phyloP scores from a whole-genome alignment of 2,888 invertebrate genomes.

The Chymomyza fuscimana region DNA sequence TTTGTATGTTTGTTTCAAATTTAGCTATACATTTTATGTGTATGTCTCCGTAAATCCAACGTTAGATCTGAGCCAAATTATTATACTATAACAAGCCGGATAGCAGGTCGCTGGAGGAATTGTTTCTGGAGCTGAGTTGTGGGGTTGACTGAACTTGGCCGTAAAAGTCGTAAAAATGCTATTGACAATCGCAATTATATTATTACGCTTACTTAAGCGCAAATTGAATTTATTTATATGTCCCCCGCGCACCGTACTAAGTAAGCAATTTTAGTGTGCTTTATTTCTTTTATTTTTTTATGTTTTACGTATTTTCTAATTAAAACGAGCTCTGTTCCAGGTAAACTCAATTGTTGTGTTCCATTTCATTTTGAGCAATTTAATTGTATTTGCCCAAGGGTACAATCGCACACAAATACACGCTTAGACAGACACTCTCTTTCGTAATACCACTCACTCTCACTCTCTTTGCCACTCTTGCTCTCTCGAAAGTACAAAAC shows the following conservation, averaged over 20 bases:
- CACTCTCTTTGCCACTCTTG: not conserved
- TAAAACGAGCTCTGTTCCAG: constrained; percentile 31
- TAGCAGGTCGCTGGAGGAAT: not conserved
- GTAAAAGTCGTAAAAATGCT: not conserved
- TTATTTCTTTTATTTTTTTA: not conserved
- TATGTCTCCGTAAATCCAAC: constrained; percentile 20
- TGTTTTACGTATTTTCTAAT: constrained; percentile 30
- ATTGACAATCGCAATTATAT: constrained; percentile 9
- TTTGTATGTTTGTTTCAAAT: constrained; percentile 39
- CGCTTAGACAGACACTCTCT: not conserved
- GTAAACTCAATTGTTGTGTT: constrained; percentile 32
- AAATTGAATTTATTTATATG: constrained; percentile 7
- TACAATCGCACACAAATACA: constrained; percentile 1
- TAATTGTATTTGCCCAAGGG: constrained; percentile 54
- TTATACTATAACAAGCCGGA: not conserved
- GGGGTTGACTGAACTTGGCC: not conserved
- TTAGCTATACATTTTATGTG: constrained; percentile 34
- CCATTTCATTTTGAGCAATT: constrained; percentile 36
- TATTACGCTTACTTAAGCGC: constrained; percentile 8
- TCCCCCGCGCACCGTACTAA: not conserved
- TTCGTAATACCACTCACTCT: not conserved
- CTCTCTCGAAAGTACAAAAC: not conserved
- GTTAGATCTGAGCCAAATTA: constrained; percentile 20
- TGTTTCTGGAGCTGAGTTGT: not conserved
- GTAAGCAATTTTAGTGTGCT: not conserved